phyloP scores from a whole-genome alignment of 2,113 vertebrate species.

The Neopipo cinnamomea region DNA sequence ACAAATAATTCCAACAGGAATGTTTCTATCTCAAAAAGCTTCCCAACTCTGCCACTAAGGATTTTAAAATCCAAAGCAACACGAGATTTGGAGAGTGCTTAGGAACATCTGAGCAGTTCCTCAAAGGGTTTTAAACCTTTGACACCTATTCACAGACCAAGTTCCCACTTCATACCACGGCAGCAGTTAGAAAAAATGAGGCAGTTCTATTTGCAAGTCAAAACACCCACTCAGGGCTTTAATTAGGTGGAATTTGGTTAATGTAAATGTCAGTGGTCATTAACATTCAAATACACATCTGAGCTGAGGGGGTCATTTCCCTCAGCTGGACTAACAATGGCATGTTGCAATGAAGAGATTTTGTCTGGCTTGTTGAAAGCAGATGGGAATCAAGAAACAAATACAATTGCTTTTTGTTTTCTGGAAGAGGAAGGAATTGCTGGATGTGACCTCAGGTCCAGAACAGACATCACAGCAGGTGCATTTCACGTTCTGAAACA shows the following conservation, averaged over 20 bases:
- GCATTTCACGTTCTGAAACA: neutral
- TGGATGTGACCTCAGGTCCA: neutral
- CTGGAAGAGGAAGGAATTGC: neutral
- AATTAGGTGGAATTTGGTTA: neutral
- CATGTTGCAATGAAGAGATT: fast-evolving
- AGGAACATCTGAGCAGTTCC: neutral
- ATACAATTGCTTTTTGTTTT: neutral
- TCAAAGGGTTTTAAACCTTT: neutral
- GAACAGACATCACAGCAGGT: neutral
- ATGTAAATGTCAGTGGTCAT: neutral
- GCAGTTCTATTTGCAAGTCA: neutral
- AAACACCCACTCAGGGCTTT: neutral
- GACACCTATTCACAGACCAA: fast-evolving
- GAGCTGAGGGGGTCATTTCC: neutral
- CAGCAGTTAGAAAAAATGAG: neutral
- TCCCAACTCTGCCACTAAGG: neutral
- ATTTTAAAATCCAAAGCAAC: neutral
- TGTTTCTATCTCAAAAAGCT: fast-evolving
- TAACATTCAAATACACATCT: neutral
- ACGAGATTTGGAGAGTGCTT: fast-evolving
- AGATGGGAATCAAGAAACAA: neutral
- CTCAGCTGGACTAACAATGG: neutral
- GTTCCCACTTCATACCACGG: fast-evolving
- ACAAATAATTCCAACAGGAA: neutral
- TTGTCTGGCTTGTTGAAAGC: neutral